Base-by-base conservation (phyloP, 1,140 invertebrate genomes). In the Eriocheir sinensis region DNA sequence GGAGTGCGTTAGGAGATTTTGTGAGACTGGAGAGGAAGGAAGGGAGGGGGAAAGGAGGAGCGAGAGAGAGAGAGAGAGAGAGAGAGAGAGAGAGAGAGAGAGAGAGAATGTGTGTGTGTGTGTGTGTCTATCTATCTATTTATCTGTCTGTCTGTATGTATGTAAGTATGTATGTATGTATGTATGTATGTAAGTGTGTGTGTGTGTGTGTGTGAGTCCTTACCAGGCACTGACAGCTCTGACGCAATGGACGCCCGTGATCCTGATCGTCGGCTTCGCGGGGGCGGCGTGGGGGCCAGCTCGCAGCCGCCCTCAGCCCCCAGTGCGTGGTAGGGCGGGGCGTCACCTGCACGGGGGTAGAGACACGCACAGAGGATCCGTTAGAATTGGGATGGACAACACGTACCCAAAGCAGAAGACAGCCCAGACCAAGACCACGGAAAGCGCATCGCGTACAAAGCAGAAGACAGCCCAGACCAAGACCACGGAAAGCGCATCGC, bases 221-320 rank as follows among this genome's bases (percentile, higher is more conserved):
- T 90, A 90, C 89, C 89, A 30, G 41, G 89, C 0, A 44, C 30
- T 36, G 89, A 93, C 4, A 83, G 0, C n/a, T 93, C 91, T 4
- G 91, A 80, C 36, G 40, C 85, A n/a, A 32, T 34, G 36, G 93
- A 94, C 32, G 93, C 38, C 60, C 88, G n/a, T 4, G 93, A 94
- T 17, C 93, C 88, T 4, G 86, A 81, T n/a, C 93, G 93, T 21
- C 93, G 93, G 27, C 85, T 89, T 41, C 93, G 79, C 9, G 86
- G 93, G 21, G 86, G 88, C 72, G 86, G 93, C 41, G 93, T 94
- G 88, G 93, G 93, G 3, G 40, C 80, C 38, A 94, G 8, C 38
- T 17, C 86, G 12, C 17, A 60, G 53, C 93, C 93, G 41, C 85
- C 86, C 60, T 94, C 93, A 27, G 88, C 93, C 72, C 86, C 93